phyloP scores from a whole-genome alignment of 2,113 vertebrate genomes.

The Aviceda subcristata region DNA sequence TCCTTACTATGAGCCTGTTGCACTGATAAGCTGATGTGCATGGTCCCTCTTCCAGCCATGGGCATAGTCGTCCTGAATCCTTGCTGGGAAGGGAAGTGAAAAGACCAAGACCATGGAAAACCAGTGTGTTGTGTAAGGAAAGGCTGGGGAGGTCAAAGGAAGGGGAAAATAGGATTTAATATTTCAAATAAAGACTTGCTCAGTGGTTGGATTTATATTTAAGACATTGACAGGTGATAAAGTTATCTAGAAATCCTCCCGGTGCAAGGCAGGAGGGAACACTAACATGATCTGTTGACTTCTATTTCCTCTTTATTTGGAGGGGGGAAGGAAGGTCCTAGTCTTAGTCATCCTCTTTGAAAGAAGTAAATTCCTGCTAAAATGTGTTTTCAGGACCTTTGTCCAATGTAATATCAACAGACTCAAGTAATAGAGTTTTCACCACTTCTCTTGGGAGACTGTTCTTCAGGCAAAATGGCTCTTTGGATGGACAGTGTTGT shows the following conservation, averaged over 20 bases:
- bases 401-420: neutral
- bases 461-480: neutral
- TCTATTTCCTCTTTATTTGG: neutral
- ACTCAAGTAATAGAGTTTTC: neutral
- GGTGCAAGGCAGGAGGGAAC: fast-evolving
- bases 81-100: neutral
- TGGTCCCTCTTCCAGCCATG: fast-evolving
- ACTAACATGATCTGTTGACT: neutral
- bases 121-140: neutral
- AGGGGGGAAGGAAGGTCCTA: neutral
- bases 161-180: neutral
- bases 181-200: neutral
- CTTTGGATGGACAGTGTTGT: neutral
- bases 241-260: neutral
- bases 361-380: neutral
- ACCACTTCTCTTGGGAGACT: neutral
- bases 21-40: neutral
- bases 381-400: neutral
- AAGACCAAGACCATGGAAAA: neutral
- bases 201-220: neutral
- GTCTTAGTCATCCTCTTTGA: neutral
- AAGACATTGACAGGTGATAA: neutral
- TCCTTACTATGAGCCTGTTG: neutral
- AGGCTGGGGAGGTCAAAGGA: neutral
- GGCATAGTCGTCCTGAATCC: neutral